phyloP scores from a whole-genome alignment of 2,888 invertebrate genomes.

The Lordiphosa fenestrarum region DNA sequence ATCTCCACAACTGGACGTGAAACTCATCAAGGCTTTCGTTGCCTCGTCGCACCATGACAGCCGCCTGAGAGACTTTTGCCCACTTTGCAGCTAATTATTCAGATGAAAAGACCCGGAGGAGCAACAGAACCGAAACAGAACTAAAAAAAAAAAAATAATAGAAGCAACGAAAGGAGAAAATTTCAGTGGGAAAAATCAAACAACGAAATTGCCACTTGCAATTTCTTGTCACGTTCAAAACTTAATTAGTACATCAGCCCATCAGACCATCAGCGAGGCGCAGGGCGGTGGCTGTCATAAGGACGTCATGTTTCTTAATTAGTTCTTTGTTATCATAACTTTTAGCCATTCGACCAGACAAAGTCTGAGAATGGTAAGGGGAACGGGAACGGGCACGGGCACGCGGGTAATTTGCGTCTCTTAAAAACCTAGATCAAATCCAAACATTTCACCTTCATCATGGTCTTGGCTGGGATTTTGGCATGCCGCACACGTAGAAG shows the following conservation, averaged over 20 bases:
- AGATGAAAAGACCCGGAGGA: constrained; percentile 56
- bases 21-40: constrained; percentile 28
- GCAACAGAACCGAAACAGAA: constrained; percentile 6
- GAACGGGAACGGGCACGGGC: too few species aligned
- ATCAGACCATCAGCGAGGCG: constrained; percentile 41
- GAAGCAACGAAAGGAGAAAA: constrained; percentile 22
- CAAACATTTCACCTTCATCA: constrained; percentile 2
- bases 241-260: constrained; percentile 75
- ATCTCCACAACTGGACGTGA: constrained; percentile 41
- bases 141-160: background rate
- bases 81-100: constrained; percentile 74
- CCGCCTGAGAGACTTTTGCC: constrained; percentile 47
- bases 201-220: constrained; percentile 73
- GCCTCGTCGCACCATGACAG: constrained; percentile 21
- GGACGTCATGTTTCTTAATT: constrained; percentile 75
- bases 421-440: constrained; percentile 16
- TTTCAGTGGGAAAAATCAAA: constrained; percentile 63
- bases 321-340: constrained; percentile 74
- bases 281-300: constrained; percentile 47
- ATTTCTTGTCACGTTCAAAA: constrained; percentile 74
- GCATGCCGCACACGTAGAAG: constrained; percentile 73
- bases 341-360: constrained; percentile 19
- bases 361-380: constrained; percentile 7
- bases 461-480: constrained; percentile 29
- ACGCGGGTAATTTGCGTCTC: background rate